Evolutionary conservation across 1,140 invertebrate species (phyloP), one percentile per base, ranked within the genome.

Genomic region (Odontomachus brunneus): DNA sequence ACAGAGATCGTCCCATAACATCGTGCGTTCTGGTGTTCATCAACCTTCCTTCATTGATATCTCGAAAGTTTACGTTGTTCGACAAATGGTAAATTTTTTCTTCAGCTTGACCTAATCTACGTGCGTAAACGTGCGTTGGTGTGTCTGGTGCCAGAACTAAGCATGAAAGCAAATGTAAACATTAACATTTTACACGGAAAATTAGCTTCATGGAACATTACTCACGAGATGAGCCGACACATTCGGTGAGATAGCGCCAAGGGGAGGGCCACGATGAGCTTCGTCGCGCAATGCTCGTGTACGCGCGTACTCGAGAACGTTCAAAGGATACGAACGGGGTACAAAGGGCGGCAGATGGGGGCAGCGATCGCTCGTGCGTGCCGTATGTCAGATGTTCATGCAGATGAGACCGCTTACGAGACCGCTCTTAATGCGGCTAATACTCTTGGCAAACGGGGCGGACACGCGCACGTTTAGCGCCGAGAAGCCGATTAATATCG

Each of bases 301-400:
- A 55, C 24, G 65, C 55, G 38, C 9, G 38, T 44, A 44, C 29
- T 33, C 48, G 62, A 26, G 71, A 59, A 60, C 57, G 48, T 59
- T 33, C 57, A 66, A 55, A 71, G 63, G 59, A 62, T 11, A 80
- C 62, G 26, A 55, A 49, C 38, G 69, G 73, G 80, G 69, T 22
- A 57, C 74, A 84, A 90, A 76, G 71, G 66, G 76, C 81, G 82
- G 84, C 90, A 92, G 90, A 92, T 91, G 90, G 85, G 83, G 59
- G 53, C 26, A 48, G 76, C 66, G 73, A 85, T 83, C 84, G 81
- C 81, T 81, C 62, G 66, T 84, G 62, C 63, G 65, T 82, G 83
- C 88, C 90, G 90, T 91, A 91, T 91, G 91, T 92, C 90, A 88
- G 88, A 91, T 86, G 87, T 89, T 91, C 89, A 92, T 91, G 90